These are phyloP conservation scores for Belgica antarctica DNA, from an alignment of 2,888 invertebrate genomes.

Conservation along the genomic window DNA sequence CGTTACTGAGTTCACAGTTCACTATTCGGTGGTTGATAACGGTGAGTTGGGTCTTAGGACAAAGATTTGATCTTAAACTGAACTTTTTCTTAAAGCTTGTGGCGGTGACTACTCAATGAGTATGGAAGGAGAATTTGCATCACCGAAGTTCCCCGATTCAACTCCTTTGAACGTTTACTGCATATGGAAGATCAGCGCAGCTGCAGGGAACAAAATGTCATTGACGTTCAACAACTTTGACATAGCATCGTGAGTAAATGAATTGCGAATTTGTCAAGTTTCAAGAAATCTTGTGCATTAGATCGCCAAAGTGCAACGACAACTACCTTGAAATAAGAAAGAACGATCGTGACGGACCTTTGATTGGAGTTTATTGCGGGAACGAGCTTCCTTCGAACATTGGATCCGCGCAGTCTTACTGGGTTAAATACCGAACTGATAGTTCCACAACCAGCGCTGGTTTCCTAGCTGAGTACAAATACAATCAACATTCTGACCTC, in stretches of 20 bases:
- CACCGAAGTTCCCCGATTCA: conserved; percentile 68
- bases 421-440: conserved; percentile 75
- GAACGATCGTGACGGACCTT: conserved; percentile 60
- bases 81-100: conserved; percentile 59
- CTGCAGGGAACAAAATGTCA: conserved; percentile 68
- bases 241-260: conserved; percentile 59
- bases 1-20: conserved; percentile 51
- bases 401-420: conserved; percentile 57
- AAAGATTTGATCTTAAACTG: too few relatives aligned
- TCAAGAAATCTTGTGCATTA: too few relatives aligned
- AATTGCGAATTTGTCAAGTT: background rate
- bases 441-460: conserved; percentile 63
- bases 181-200: conserved; percentile 67
- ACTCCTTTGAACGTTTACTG: conserved; percentile 73
- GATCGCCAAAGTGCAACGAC: conserved; percentile 72
- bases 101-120: conserved; percentile 63
- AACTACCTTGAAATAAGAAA: conserved; percentile 86
- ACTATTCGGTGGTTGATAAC: conserved; percentile 55
- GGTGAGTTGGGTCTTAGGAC: too few relatives aligned
- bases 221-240: conserved; percentile 69
- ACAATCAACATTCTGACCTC: conserved; percentile 69
- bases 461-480: conserved; percentile 71
- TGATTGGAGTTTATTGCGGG: conserved; percentile 76
- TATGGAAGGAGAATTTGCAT: conserved; percentile 63
- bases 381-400: conserved; percentile 57